Percentiles rank a stretch among this genome's conserved stretches.
Evolutionary conservation across 1,140 invertebrate species (phyloP).

Genomic region (Amphibalanus amphitrite): DNA sequence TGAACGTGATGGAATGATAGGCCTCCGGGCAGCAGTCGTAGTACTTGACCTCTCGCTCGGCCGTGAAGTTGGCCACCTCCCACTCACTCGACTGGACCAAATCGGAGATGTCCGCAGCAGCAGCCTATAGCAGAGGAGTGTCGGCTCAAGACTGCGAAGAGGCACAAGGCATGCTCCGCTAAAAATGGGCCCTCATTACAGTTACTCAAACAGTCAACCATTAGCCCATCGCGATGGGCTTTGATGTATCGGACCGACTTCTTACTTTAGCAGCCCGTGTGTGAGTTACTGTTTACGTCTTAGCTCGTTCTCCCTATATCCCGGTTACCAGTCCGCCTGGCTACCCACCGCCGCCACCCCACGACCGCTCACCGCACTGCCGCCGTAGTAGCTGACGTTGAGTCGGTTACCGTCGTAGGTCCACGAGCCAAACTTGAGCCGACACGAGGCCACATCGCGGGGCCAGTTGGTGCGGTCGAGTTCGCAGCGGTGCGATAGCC

Average conservation of each 20-base stretch:
- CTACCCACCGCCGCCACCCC: too few relatives aligned
- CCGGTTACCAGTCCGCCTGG: too few relatives aligned
- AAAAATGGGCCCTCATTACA: too few relatives aligned
- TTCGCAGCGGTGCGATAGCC: background rate
- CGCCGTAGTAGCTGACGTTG: background rate
- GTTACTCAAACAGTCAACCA: too few relatives aligned
- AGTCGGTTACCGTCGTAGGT: background rate
- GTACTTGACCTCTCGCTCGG: background rate
- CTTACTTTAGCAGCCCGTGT: too few relatives aligned
- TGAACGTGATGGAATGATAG: background rate
- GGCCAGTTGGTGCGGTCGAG: slow-evolving; percentile 4
- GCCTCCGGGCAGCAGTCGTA: background rate
- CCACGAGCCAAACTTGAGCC: slow-evolving; percentile 2
- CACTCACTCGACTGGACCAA: background rate
- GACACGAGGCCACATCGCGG: background rate
- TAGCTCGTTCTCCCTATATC: too few relatives aligned
- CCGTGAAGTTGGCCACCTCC: background rate
- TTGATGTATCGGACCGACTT: too few relatives aligned
- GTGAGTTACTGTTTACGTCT: too few relatives aligned
- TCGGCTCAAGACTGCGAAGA: too few relatives aligned
- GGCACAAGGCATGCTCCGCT: too few relatives aligned
- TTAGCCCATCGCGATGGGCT: too few relatives aligned
- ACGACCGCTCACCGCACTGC: background rate
- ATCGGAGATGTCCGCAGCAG: background rate
- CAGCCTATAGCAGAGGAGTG: too few relatives aligned